Conservation (phyloP, 2,888 invertebrate species). For the Hipparchia sbordonii region DNA sequence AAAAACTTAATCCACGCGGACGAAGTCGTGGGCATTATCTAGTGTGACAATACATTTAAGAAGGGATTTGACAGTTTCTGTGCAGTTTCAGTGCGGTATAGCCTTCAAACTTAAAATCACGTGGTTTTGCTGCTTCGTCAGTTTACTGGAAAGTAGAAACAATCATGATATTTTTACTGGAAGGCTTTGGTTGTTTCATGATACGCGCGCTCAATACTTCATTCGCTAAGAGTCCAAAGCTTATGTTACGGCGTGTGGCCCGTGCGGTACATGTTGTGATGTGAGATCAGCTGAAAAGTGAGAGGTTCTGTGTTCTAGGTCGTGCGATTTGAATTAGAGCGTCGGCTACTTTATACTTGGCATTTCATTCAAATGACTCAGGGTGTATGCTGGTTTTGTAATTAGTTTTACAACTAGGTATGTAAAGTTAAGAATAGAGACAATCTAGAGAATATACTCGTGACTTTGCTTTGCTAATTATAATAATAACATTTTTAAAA, state of each 20-base stretch:
- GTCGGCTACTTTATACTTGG: slow-evolving; percentile 35
- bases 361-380: slow-evolving; percentile 40
- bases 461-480: not conserved
- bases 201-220: too few relatives aligned
- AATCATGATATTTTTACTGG: too few relatives aligned
- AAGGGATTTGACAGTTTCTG: too few relatives aligned
- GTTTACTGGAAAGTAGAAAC: too few relatives aligned
- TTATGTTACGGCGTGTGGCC: not conserved
- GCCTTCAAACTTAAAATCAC: too few relatives aligned
- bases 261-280: not conserved
- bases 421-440: slow-evolving; percentile 11
- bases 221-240: too few relatives aligned
- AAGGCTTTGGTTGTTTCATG: too few relatives aligned
- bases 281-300: slow-evolving; percentile 33
- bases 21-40: too few relatives aligned
- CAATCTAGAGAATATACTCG: not conserved
- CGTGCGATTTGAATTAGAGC: slow-evolving; percentile 39
- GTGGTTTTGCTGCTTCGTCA: too few relatives aligned
- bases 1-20: too few relatives aligned
- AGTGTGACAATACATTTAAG: too few relatives aligned
- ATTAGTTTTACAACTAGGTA: slow-evolving; percentile 25
- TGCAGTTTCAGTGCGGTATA: too few relatives aligned
- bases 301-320: slow-evolving; percentile 40
- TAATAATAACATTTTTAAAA: not conserved
- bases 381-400: slow-evolving; percentile 32